Base-by-base conservation (phyloP, 2,113 vertebrate genomes). In the Strigops habroptila region DNA sequence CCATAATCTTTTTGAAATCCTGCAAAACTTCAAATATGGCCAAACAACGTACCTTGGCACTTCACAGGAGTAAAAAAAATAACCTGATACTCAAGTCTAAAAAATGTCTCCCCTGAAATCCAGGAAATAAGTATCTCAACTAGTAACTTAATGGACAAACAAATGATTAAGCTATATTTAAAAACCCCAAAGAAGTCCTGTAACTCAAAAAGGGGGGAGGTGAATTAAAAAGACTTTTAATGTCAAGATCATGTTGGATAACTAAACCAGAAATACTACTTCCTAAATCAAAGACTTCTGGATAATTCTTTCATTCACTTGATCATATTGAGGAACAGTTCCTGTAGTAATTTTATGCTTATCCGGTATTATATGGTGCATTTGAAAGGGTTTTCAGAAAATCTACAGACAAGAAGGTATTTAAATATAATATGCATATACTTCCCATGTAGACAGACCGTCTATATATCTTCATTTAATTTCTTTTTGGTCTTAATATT, bases 221-320 rank as follows among this genome's bases (percentile, higher is more conserved):
- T 24, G 35, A 59, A 59, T 59, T 73, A 79, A 55, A 63, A 81
- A 9, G 25, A 62, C 6, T 7, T 79, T 37, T 68, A 14, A 67
- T 33, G 18, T 67, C 63, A 94, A 91, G 49, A 65, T 57, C 18
- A 14, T 30, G n/a, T 25, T 82, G 44, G 60, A 48, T 87, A 95
- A 77, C 63, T 70, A 83, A 94, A 89, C 41, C 23, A 60, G 81
- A 84, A 91, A 88, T 67, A 53, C 7, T 67, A 12, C 30, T 67
- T 86, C 31, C 46, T 85, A 87, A 79, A 76, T 87, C 25, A 95
- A 94, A 89, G 73, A 64, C 39, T 90, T 94, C 49, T 70, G 57
- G 67, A 73, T 91, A 92, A 73, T 75, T 94, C 85, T 60, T 88
- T 69, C 69, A 92, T 92, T 93, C 48, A 67, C 74, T 91, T 73